phyloP scores from a whole-genome alignment of 2,113 vertebrate genomes.

The Pontoporia blainvillei region DNA sequence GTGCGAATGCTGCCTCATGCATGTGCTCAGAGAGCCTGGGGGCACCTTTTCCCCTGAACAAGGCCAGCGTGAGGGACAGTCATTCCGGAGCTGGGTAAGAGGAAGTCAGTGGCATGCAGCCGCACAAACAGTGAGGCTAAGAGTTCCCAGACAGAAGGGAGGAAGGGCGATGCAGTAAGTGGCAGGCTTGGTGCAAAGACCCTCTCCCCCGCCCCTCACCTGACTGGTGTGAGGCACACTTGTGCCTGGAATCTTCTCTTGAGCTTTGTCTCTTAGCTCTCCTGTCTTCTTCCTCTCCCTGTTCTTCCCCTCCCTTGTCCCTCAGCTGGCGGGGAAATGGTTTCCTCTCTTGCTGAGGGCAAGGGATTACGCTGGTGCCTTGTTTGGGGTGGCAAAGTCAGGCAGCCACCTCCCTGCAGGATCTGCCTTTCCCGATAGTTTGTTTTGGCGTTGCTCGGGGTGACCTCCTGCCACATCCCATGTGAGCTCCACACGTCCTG shows the following conservation, averaged over 20 bases:
- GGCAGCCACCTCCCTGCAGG: not conserved
- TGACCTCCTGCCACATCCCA: not conserved
- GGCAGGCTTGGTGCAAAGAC: not conserved
- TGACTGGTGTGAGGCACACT: not conserved
- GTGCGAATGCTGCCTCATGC: not conserved
- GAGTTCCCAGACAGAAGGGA: not conserved
- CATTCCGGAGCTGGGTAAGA: not conserved
- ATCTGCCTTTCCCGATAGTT: not conserved
- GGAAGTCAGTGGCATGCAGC: not conserved
- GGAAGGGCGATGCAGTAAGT: not conserved
- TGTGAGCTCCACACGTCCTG: not conserved
- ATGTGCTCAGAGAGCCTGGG: not conserved
- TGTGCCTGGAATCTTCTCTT: not conserved
- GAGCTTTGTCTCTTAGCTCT: not conserved
- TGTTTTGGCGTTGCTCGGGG: not conserved
- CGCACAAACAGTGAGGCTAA: not conserved
- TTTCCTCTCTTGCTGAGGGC: not conserved
- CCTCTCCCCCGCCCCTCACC: not conserved
- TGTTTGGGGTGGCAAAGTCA: not conserved
- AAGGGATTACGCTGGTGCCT: not conserved
- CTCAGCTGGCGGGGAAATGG: not conserved
- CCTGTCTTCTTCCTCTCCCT: too few relatives aligned
- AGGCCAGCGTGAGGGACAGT: not conserved
- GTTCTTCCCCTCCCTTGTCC: not conserved
- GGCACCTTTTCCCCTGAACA: not conserved